phyloP scores from a whole-genome alignment of 2,888 invertebrate genomes.

The Acronicta aceris region DNA sequence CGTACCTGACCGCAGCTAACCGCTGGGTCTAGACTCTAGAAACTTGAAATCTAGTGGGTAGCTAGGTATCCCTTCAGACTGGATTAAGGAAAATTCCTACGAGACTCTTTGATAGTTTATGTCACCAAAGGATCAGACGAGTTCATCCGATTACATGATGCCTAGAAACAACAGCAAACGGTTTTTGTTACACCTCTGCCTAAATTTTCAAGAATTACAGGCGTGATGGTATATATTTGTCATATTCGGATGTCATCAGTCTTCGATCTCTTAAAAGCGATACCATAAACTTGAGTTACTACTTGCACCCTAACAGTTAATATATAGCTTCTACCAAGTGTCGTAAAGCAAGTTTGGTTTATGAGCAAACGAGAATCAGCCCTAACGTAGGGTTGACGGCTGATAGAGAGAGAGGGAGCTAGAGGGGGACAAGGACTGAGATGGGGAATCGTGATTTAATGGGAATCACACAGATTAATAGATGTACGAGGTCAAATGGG shows the following conservation, averaged over 20 bases:
- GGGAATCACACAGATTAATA: neutral
- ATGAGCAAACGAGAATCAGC: constrained; percentile 45
- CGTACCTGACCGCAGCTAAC: too few species aligned
- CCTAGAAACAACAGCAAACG: too few species aligned
- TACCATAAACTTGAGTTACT: constrained; percentile 42
- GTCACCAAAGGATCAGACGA: too few species aligned
- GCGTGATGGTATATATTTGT: too few species aligned
- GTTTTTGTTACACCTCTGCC: too few species aligned
- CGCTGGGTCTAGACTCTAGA: too few species aligned
- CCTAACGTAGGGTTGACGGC: constrained; percentile 31
- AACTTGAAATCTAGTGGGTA: too few species aligned
- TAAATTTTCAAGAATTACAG: too few species aligned
- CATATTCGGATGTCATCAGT: neutral
- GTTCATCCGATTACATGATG: too few species aligned
- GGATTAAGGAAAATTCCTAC: too few species aligned
- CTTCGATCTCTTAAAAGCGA: constrained; percentile 10
- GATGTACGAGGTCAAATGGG: neutral
- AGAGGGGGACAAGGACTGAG: neutral
- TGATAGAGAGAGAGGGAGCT: neutral
- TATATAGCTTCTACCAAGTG: constrained; percentile 38
- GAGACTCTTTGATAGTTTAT: too few species aligned
- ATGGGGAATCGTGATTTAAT: neutral
- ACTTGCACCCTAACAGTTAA: constrained; percentile 19
- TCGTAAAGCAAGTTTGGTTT: constrained; percentile 52
- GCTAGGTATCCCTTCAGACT: too few species aligned